A percentile compares a stretch with the other conserved stretches of the same genome.
phyloP scores from a whole-genome alignment of 2,797 vertebrate genomes.

The Cossypha caffra region DNA sequence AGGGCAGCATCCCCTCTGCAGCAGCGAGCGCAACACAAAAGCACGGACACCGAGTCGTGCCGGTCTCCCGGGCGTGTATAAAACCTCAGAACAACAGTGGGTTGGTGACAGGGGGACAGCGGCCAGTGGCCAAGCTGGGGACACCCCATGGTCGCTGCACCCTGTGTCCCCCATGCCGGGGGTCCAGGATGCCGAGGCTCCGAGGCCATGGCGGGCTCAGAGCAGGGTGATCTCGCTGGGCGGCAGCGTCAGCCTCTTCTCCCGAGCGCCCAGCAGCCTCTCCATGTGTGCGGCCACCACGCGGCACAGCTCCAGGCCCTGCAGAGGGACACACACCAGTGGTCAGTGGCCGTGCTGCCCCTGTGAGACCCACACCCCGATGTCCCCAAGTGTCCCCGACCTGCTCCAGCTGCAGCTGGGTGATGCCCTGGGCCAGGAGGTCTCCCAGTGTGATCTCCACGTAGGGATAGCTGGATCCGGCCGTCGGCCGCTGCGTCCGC shows the following conservation, averaged over 20 bases:
- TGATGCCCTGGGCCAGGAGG: slow-evolving; percentile 85
- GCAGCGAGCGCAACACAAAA: not conserved
- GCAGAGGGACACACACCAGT: fast-evolving
- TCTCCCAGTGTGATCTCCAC: slow-evolving; percentile 92
- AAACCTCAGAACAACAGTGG: not conserved
- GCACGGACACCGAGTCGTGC: not conserved
- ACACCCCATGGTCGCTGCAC: not conserved
- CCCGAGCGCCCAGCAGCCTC: slow-evolving; percentile 86
- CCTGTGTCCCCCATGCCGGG: not conserved
- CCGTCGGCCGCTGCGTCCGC: slow-evolving; percentile 87
- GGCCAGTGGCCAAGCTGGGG: not conserved
- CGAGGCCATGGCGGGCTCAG: slow-evolving; percentile 47
- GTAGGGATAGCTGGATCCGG: slow-evolving; percentile 92
- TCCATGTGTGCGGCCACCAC: slow-evolving; percentile 94
- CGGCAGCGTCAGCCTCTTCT: slow-evolving; percentile 91
- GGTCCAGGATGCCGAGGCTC: too few relatives aligned
- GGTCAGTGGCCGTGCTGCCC: fast-evolving
- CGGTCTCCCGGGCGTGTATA: not conserved
- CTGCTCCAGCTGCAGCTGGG: slow-evolving; percentile 95
- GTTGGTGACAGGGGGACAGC: not conserved
- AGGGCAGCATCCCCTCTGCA: not conserved
- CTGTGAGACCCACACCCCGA: fast-evolving
- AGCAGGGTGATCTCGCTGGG: slow-evolving; percentile 96
- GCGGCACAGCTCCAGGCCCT: slow-evolving; percentile 94
- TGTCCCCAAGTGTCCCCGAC: slow-evolving; percentile 46